Percentiles rank a stretch among this genome's conserved stretches.
Conservation (phyloP, 2,888 invertebrate species). For the Romanomermis culicivorax region DNA sequence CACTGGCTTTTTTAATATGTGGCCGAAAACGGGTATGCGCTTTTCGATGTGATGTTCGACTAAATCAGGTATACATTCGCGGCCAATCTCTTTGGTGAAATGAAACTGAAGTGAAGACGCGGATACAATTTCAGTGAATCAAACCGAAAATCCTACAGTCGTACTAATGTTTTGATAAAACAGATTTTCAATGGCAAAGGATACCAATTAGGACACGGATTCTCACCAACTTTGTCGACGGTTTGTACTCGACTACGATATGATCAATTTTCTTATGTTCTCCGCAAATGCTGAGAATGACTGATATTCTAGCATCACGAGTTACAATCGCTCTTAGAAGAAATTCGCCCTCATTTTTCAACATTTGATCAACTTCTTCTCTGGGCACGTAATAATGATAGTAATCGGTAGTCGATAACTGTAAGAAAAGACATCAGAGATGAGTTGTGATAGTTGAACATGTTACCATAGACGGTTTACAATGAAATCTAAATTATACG, state of each 20-base stretch:
- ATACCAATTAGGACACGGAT: not conserved
- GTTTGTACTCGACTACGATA: not conserved
- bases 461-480: too few species aligned
- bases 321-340: not conserved
- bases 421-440: not conserved
- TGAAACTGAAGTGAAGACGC: constrained; percentile 1
- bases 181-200: too few species aligned
- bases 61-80: not conserved
- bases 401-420: not conserved
- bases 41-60: not conserved
- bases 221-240: too few species aligned
- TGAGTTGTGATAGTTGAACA: too few species aligned
- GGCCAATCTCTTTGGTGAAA: not conserved
- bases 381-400: constrained; percentile 4
- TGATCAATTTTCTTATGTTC: not conserved
- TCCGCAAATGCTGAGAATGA: not conserved
- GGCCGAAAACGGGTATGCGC: not conserved
- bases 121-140: too few species aligned
- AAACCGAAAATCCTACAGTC: too few species aligned
- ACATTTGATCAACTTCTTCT: not conserved
- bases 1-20: not conserved
- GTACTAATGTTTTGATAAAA: too few species aligned
- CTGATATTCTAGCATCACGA: not conserved
- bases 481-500: too few species aligned
- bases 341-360: not conserved